phyloP scores from a whole-genome alignment of 2,888 invertebrate genomes.

The Diloba caeruleocephala region DNA sequence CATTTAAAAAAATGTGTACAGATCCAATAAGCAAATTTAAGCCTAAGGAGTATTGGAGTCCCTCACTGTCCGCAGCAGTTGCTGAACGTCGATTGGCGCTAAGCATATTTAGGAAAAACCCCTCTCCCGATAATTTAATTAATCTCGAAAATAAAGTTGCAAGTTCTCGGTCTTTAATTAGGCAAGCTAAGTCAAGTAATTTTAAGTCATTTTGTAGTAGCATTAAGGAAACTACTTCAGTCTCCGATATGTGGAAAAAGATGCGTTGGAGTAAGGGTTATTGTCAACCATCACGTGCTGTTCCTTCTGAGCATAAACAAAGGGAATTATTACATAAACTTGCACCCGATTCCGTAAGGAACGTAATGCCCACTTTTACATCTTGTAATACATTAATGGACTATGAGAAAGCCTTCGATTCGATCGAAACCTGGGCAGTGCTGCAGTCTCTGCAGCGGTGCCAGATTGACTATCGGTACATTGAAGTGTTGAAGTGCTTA shows the following conservation, averaged over 20 bases:
- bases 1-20: neutral
- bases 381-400: neutral
- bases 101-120: slow-evolving; percentile 34
- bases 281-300: neutral
- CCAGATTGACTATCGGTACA: too few species aligned
- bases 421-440: too few species aligned
- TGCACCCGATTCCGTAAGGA: neutral
- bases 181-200: neutral
- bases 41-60: neutral
- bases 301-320: neutral
- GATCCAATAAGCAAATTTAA: neutral
- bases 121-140: neutral
- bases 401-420: too few species aligned
- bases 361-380: neutral
- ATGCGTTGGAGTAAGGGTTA: neutral
- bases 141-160: neutral
- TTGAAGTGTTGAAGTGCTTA: too few species aligned
- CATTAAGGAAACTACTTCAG: too few species aligned
- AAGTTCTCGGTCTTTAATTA: neutral
- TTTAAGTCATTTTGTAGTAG: neutral
- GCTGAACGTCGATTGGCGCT: neutral
- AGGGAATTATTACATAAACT: neutral
- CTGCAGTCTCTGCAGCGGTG: too few species aligned
- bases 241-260: too few species aligned
- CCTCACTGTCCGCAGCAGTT: neutral